Evolutionary conservation across 2,797 vertebrate species (phyloP), one percentile per base, ranked within the genome.

Genomic region (Pseudomugil tenellus): DNA sequence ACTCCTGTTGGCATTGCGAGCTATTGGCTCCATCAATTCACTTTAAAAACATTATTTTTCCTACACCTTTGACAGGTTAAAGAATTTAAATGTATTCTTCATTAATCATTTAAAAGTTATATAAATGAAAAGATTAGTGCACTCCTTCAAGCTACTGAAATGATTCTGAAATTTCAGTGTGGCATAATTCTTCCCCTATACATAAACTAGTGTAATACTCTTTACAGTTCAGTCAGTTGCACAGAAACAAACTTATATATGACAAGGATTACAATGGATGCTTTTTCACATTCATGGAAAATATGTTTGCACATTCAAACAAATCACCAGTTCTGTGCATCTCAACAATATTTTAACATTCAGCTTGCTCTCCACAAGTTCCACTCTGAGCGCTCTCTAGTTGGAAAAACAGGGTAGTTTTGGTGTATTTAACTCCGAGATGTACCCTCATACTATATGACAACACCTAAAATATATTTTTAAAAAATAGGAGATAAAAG

Each of bases 271-370:
- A 66, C 70, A 73, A 77, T 52, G 28, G 62, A 83, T 1, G 1
- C 55, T 37, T 80, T 79, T 89, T 91, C 86, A 90, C 86, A 90
- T 90, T 90, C 68, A 83, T 65, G 70, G 72, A 85, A 82, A 77
- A 78, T 56, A 76, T 32, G 34, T 74, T 65, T 75, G 48, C 54
- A 80, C 67, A 63, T 62, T 69, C 73, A 75, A 80, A 74, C 55
- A 60, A 19, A 61, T 76, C 23, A 66, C 56, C 60, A 70, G 61
- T 54, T 82, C 56, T 72, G 62, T 77, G 67, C 70, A 46, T n/a
- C 39, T 19, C 17, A 43, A 43, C 17, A 43, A 19, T 9, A 43
- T 58, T 61, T 63, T 58, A 63, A 7, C 17, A 35, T 46, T 78
- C 39, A 58, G 43, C 68, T 80, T 78, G 59, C 79, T 84, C 63